These are phyloP conservation scores for Thalassoma bifasciatum DNA, from an alignment of 2,113 vertebrate species.

Conservation along the genomic window DNA sequence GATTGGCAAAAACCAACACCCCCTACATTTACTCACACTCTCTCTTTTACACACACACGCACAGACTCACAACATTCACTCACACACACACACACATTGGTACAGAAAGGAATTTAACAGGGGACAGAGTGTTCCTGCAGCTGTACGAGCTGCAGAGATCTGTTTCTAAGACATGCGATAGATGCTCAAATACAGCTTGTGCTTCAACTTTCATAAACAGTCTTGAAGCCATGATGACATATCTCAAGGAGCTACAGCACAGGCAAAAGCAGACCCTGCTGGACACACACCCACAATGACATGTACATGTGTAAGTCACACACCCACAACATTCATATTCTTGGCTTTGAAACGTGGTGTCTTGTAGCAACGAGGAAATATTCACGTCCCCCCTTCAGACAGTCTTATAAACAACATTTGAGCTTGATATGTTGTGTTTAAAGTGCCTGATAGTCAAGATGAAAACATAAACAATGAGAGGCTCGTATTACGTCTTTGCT, in stretches of 20 bases:
- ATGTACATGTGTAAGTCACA: conserved; percentile 31
- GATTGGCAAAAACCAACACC: conserved; percentile 12
- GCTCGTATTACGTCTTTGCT: conserved; percentile 21
- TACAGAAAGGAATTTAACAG: conserved; percentile 25
- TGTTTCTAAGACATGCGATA: conserved; percentile 15
- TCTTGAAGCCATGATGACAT: conserved; percentile 35
- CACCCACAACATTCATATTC: conserved; percentile 37
- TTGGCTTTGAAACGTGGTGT: conserved; percentile 55
- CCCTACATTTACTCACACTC: no score
- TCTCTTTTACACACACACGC: not conserved
- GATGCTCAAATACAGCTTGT: conserved; percentile 26
- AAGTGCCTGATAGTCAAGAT: conserved; percentile 49
- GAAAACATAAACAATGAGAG: conserved; percentile 63
- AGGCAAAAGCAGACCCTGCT: conserved; percentile 31
- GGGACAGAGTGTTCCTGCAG: conserved; percentile 20
- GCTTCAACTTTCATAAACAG: conserved; percentile 29
- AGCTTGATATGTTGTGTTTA: conserved; percentile 54
- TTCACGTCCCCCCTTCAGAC: conserved; percentile 44
- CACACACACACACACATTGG: not conserved
- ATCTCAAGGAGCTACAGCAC: conserved; percentile 8
- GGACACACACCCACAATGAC: conserved; percentile 19
- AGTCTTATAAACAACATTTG: conserved; percentile 71
- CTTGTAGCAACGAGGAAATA: conserved; percentile 51
- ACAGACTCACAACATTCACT: not conserved
- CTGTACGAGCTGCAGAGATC: conserved; percentile 8